Evolutionary conservation across 2,888 invertebrate species (phyloP), one percentile per base, ranked within the genome.

Genomic region (Phlogophora meticulosa): DNA sequence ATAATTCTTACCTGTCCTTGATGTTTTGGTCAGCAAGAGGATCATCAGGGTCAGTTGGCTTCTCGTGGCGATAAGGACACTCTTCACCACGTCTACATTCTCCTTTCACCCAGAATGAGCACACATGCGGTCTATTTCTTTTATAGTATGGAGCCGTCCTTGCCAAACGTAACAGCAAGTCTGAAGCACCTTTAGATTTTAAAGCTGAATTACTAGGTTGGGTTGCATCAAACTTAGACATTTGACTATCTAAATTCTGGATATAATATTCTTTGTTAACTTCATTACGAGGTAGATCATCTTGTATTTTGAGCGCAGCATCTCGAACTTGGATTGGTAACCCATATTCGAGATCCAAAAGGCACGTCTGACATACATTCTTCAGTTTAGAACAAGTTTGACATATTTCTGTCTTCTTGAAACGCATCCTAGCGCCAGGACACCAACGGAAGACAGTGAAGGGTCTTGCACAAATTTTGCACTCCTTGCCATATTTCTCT

Each of bases 41-140:
- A 95, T 99, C 99, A 94, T 99, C 99, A 20, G 99, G 99, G 94
- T 99, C 99, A 2, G 99, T 98, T 0, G 99, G 99, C 89, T 98
- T 98, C 89, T 99, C 99, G 86, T 99, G 99, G 43, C 99, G 96
- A 90, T 99, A 99, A 0, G 99, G 99, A 91, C 99, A 99, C 89
- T 99, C 99, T 91, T 99, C 99, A 20, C 99, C 99, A 90, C 99
- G 96, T 87, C 98, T 97, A 90, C 99, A 99, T 91, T 99, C 99
- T 2, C 99, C 99, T 95, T 99, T 99, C n/a, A 99, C 99, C 98
- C 99, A 99, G 93, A 99, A 99, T 0, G 99, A 99, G 91, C 99
- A 99, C 57, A 99, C 98, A 92, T 99, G 99, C 0, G 99, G 99
- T 81, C 98, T 96, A 88, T 99, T 99, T 62, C 99, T 96, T 89